Base-by-base conservation (phyloP, 2,797 vertebrate species). In the Pangasius djambal region DNA sequence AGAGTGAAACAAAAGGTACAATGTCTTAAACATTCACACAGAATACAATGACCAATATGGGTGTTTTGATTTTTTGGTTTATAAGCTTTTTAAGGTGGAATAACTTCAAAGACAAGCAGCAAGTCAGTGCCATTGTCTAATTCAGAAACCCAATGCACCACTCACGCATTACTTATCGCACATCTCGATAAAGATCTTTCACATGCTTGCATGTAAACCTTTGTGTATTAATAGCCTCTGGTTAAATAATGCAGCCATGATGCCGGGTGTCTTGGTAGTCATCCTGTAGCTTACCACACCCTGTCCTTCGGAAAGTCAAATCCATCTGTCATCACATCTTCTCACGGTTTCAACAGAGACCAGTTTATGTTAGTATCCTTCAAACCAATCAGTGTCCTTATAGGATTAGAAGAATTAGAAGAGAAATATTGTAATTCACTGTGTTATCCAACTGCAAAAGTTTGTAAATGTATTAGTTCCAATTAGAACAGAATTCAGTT, bases 141-240 rank as follows among this genome's bases (percentile, higher is more conserved):
- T 16, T 31, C 75, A 50, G 25, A 77, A 52, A n/a, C n/a, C 50
- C 50, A 55, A 16, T 31, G 16, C 15, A 55, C 16, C 16, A 31
- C 6, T 22, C 31, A 37, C 77, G 20, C 2, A 16, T 16, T 28
- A 77, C 48, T 31, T 31, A 22, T 34, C 20, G 1, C 59, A 63
- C 40, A 65, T 67, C 34, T 13, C 37, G 15, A 57, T 52, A 81
- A 57, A 10, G 28, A 83, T 65, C 16, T 65, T 55, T 65, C 44
- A 63, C 59, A 50, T 40, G 9, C 48, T 70, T 55, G 61, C 31
- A 55, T 74, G 40, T 20, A 75, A 70, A 48, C 4, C n/a, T 37
- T 59, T 84, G 55, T 75, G 69, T 25, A 52, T 88, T 25, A 65
- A 75, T 52, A 77, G 31, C 40, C 57, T 77, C 40, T 75, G 57